Percentiles rank a stretch among this genome's conserved stretches.
Conservation (phyloP, 2,797 vertebrate species). For the Netta rufina region DNA sequence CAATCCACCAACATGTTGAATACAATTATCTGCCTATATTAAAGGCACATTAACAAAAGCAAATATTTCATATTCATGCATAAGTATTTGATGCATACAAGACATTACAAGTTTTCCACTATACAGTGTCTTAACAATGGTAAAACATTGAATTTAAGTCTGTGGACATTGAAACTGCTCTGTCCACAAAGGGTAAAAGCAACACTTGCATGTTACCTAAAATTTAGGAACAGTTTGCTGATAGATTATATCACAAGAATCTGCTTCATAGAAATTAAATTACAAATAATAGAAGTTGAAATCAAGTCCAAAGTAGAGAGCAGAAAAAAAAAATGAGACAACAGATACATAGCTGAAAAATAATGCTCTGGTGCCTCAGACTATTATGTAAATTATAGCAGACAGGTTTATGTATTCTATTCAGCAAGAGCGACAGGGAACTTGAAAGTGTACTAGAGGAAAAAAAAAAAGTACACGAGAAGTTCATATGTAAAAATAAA, state of each 20-base stretch:
- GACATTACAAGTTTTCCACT: background rate
- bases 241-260: background rate
- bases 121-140: background rate
- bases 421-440: background rate
- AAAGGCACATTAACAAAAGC: background rate
- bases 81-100: background rate
- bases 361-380: background rate
- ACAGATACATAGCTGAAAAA: background rate
- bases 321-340: background rate
- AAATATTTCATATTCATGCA: background rate
- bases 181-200: background rate
- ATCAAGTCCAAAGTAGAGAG: background rate
- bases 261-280: background rate
- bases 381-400: background rate
- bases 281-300: background rate
- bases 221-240: background rate
- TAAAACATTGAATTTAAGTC: background rate
- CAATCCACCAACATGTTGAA: background rate
- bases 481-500: background rate
- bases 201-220: background rate
- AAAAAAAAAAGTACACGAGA: background rate
- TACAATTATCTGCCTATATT: background rate
- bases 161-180: background rate
- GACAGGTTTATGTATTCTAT: background rate
- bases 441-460: background rate